Evolutionary conservation across 2,888 invertebrate genomes (phyloP), one percentile per base, ranked within the genome.

Genomic region (Rhamphomyia laevipes): DNA sequence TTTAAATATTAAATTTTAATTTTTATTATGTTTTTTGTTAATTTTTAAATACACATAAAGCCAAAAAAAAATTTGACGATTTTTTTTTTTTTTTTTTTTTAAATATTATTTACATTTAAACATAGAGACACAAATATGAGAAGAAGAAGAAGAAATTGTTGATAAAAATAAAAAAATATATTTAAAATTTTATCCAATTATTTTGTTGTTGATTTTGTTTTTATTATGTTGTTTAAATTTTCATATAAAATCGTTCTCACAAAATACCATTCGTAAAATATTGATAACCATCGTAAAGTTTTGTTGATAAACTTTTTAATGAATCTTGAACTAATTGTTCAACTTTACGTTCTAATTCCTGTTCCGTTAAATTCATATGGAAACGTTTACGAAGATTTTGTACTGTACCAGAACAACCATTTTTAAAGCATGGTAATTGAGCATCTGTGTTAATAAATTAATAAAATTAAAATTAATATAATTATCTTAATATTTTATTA

Each of bases 241-340:
- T 70, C 69, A 70, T 70, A 53, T 64, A 69, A 68, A 71, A 70
- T 61, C 68, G 63, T 64, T 70, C 68, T 71, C 70, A 71, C 71
- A 71, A 70, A 64, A 97, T 97, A 56, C 96, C 96, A 73, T 97
- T 97, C 63, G 96, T 95, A 65, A 94, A 85, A 76, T 97, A 99
- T 76, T 99, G 99, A 75, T 94, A 99, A 68, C 94, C 91, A 76
- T 99, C 99, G 75, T 99, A 99, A 53, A 99, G 82, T 62, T 94
- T 85, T 11, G 99, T 99, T 55, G 97, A 97, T 57, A 96, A 79
- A 48, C 97, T 97, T 73, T 94, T 86, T 40, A 96, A 82, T 59
- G 94, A 94, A 65, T 90, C 88, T 61, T 93, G 88, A 37, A 99
- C 97, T 70, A 99, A 82, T 51, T 84, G 81, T 65, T 97, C 94